Evolutionary conservation across 2,113 vertebrate species (phyloP).

Genomic region (Limnothrissa miodon): DNA sequence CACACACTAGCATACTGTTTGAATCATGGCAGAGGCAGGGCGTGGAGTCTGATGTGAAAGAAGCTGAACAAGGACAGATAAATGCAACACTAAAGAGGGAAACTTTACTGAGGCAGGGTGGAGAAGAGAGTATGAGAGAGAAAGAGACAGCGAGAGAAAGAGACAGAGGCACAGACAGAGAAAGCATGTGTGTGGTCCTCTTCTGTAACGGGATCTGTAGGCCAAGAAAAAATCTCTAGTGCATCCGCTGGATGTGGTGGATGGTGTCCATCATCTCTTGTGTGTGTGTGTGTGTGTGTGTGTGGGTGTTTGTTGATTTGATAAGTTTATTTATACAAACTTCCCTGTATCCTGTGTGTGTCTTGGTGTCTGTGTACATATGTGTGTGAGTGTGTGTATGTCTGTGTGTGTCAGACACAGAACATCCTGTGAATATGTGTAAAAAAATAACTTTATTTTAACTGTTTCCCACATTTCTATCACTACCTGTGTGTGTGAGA

Average conservation of each 20-base stretch:
- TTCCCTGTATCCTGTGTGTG: background rate
- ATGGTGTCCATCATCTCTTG: conserved; percentile 16
- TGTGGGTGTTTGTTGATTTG: conserved; percentile 14
- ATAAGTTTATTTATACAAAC: background rate
- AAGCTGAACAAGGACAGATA: background rate
- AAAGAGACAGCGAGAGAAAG: background rate
- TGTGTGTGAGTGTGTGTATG: conserved; percentile 23
- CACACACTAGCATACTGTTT: conserved; percentile 63
- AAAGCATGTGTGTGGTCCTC: conserved; percentile 44
- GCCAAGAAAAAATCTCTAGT: background rate
- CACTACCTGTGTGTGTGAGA: background rate
- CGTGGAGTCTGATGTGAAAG: background rate
- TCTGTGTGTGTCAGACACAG: background rate
- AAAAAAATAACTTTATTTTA: too few relatives aligned
- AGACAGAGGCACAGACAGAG: background rate
- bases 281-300: conserved; percentile 16
- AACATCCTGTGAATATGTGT: too few relatives aligned
- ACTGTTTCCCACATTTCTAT: background rate
- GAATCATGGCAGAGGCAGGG: conserved; percentile 65
- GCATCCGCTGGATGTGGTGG: background rate
- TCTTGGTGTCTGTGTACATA: background rate
- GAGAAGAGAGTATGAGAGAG: background rate
- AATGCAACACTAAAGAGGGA: background rate
- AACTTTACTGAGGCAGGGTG: background rate
- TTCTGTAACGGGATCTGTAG: background rate